Evolutionary conservation across 2,888 invertebrate species (phyloP).

Genomic region (Sclerodermus sp.): DNA sequence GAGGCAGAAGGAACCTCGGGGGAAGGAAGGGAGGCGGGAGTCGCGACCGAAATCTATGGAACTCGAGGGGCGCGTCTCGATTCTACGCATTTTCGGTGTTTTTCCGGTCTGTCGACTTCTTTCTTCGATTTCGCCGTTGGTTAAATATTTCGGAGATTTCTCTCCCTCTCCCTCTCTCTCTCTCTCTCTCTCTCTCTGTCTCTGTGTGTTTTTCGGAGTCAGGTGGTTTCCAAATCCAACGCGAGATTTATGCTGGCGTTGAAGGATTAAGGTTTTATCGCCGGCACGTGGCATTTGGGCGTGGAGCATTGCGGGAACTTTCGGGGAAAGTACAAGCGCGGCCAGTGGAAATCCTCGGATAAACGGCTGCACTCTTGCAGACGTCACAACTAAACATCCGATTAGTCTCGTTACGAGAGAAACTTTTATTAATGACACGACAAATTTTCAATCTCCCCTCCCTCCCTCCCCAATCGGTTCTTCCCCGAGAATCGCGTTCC

Average conservation of each 20-base stretch:
- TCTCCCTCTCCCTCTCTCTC: background rate
- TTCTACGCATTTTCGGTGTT: too few species aligned
- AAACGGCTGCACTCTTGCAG: background rate
- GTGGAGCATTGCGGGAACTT: slow-evolving; percentile 2
- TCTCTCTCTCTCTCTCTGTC: background rate
- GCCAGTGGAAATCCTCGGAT: slow-evolving; percentile 4
- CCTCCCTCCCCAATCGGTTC: too few species aligned
- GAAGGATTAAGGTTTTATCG: slow-evolving; percentile 12
- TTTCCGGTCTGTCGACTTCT: too few species aligned
- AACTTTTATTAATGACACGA: too few species aligned
- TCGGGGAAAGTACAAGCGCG: slow-evolving; percentile 6
- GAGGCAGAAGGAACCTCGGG: background rate
- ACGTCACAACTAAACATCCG: background rate
- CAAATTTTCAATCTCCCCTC: too few species aligned
- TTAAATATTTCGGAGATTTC: background rate
- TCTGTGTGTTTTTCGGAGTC: background rate
- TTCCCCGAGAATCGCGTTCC: too few species aligned
- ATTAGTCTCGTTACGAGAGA: too few species aligned
- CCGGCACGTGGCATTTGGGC: slow-evolving; percentile 14
- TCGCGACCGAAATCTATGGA: background rate
- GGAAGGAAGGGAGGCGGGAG: background rate
- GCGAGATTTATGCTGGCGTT: slow-evolving; percentile 20
- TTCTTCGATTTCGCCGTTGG: too few species aligned
- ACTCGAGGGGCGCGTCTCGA: background rate
- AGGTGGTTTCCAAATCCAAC: slow-evolving; percentile 20